Evolutionary conservation across 2,113 vertebrate species (phyloP).

Genomic region (Ochotona princeps): DNA sequence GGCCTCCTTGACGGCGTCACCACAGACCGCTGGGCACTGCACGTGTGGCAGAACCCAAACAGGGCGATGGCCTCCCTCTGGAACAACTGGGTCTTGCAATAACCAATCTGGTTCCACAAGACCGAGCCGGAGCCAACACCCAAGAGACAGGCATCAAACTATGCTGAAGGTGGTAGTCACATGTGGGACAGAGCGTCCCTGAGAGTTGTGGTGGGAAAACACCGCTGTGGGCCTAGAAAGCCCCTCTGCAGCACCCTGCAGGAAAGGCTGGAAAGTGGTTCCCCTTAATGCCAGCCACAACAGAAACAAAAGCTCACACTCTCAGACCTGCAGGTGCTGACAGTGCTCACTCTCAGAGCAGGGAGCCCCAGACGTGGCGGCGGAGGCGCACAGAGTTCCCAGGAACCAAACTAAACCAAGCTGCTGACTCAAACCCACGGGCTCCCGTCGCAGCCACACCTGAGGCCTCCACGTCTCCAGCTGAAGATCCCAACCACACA

Average conservation of each 20-base stretch:
- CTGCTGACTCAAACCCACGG: neutral
- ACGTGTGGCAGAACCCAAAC: too few species aligned
- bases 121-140: too few species aligned
- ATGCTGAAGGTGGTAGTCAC: too few species aligned
- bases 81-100: too few species aligned
- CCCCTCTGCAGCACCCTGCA: neutral
- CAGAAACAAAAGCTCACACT: too few species aligned
- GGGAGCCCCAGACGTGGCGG: neutral
- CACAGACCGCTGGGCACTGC: too few species aligned
- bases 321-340: neutral
- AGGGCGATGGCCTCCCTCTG: too few species aligned
- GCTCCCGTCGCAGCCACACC: neutral
- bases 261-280: neutral
- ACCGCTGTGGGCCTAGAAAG: neutral
- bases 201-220: neutral
- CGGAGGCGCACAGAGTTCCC: neutral
- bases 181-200: too few species aligned
- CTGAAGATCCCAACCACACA: neutral
- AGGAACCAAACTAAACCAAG: neutral
- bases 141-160: too few species aligned
- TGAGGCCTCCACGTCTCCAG: neutral
- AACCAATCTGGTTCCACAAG: too few species aligned
- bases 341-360: accelerated
- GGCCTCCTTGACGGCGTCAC: too few species aligned
- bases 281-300: neutral